phyloP scores from a whole-genome alignment of 2,797 vertebrate species.

The Schizopygopsis pylzovi region DNA sequence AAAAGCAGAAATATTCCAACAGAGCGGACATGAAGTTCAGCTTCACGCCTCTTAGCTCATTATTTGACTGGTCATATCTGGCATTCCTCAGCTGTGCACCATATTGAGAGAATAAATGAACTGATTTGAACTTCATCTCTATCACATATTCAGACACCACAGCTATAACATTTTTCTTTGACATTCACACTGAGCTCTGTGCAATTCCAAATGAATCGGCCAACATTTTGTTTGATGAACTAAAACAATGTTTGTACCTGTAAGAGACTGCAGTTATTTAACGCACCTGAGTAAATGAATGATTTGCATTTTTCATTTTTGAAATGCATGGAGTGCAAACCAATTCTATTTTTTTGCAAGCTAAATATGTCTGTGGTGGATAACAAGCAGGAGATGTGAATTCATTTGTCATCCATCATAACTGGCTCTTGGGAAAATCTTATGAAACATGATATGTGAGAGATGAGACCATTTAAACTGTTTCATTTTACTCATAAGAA shows the following conservation, averaged over 20 bases:
- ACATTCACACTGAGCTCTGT: no score
- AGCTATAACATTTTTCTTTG: neutral
- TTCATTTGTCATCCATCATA: neutral
- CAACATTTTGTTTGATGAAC: neutral
- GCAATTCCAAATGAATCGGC: neutral
- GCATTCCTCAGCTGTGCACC: slow-evolving; percentile 37
- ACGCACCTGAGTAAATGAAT: neutral
- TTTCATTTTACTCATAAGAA: slow-evolving; percentile 14
- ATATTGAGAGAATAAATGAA: neutral
- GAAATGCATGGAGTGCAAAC: neutral
- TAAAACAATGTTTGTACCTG: neutral
- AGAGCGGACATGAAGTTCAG: neutral
- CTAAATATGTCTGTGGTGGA: neutral
- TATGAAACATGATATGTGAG: neutral
- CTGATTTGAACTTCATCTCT: slow-evolving; percentile 2
- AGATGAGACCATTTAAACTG: neutral
- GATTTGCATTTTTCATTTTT: slow-evolving; percentile 3
- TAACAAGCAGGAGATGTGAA: neutral
- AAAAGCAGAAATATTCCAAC: neutral
- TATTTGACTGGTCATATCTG: slow-evolving; percentile 37
- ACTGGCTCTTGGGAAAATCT: neutral
- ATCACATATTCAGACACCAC: neutral
- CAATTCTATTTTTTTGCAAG: neutral
- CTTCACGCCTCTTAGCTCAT: slow-evolving; percentile 35
- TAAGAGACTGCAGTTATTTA: neutral